Percentiles rank a stretch among this genome's conserved stretches.
phyloP scores from a whole-genome alignment of 2,113 vertebrate species.

The Onychorhynchus coronatus region DNA sequence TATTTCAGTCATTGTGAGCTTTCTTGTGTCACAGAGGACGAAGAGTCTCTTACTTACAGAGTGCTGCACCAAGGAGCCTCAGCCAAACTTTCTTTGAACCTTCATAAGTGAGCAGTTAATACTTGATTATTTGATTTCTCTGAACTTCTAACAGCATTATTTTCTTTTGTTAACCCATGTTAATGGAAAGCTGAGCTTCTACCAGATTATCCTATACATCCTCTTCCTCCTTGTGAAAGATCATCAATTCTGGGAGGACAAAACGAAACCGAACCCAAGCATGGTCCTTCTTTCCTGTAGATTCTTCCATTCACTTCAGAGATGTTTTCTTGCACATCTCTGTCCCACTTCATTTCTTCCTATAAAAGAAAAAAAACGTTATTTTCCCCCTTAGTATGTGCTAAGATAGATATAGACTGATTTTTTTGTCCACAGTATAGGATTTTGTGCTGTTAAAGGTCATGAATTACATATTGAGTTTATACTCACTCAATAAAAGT shows the following conservation, averaged over 20 bases:
- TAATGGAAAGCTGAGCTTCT: neutral
- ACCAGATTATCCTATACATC: neutral
- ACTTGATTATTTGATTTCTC: neutral
- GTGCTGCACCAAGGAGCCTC: neutral
- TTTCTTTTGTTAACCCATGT: neutral
- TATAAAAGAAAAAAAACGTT: neutral
- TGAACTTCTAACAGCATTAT: neutral
- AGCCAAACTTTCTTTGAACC: neutral
- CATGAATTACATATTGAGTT: constrained; percentile 23
- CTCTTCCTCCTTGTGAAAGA: neutral
- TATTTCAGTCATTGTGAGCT: neutral
- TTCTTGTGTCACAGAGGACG: neutral
- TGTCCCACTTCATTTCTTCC: neutral
- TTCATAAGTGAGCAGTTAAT: neutral
- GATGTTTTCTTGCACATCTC: neutral
- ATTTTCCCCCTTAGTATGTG: neutral
- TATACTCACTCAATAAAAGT: constrained; percentile 20
- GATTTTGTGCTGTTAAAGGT: neutral
- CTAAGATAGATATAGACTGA: neutral
- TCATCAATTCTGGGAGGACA: neutral
- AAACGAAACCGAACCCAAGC: neutral
- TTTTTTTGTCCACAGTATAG: neutral
- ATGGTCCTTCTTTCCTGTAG: neutral
- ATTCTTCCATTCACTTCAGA: neutral
- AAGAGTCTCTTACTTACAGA: neutral